A percentile compares a stretch with the other conserved stretches of the same genome.
Evolutionary conservation across 2,888 invertebrate genomes (phyloP).

Genomic region (Hemaris fuciformis): DNA sequence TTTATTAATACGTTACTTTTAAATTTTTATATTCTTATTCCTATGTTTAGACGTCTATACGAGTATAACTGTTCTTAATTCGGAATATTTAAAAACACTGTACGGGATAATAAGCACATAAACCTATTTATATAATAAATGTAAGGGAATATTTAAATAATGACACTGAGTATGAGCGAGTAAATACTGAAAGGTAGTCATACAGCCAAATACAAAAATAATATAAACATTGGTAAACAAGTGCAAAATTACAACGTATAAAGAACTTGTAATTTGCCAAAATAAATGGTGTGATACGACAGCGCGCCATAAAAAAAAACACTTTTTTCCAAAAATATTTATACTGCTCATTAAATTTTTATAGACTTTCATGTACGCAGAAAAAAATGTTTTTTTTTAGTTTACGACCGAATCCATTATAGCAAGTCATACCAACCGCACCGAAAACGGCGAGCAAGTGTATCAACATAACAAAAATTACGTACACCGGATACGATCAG

Average conservation of each 20-base stretch:
- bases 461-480: constrained; percentile 12
- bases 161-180: not conserved
- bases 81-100: no score
- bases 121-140: no score
- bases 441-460: not conserved
- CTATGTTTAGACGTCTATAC: no score
- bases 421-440: not conserved
- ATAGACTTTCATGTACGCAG: constrained; percentile 34
- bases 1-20: not conserved
- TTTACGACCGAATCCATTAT: not conserved
- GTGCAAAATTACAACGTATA: not conserved
- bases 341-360: constrained; percentile 35
- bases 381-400: constrained; percentile 20
- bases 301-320: constrained; percentile 22
- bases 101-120: no score
- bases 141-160: no score
- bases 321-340: constrained; percentile 29
- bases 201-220: not conserved
- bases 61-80: no score
- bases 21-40: no score
- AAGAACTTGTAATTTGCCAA: constrained; percentile 16
- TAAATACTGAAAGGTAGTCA: not conserved
- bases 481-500: constrained; percentile 31
- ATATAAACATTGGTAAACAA: not conserved
- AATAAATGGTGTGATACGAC: constrained; percentile 29